phyloP scores from a whole-genome alignment of 2,113 vertebrate species.

The Balaeniceps rex region DNA sequence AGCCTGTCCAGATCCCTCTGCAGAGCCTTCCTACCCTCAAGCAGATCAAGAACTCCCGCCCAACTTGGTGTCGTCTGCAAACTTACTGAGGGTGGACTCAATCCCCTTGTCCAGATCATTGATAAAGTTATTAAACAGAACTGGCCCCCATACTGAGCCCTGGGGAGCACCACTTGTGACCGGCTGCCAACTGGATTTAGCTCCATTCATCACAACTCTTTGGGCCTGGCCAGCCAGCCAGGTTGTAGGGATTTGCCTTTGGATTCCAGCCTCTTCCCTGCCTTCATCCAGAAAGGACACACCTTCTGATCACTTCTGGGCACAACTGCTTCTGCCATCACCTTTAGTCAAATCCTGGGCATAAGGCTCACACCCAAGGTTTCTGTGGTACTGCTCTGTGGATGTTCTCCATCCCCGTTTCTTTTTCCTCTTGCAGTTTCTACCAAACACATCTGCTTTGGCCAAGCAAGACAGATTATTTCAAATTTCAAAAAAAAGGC shows the following conservation, averaged over 20 bases:
- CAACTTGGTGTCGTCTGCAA: no score
- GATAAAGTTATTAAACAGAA: no score
- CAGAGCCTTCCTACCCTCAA: no score
- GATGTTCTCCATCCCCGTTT: neutral
- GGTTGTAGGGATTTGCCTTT: rapidly evolving
- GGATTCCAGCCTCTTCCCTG: neutral
- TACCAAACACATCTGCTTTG: neutral
- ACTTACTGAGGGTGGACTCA: no score
- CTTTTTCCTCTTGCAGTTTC: neutral
- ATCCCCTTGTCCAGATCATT: no score
- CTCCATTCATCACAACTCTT: no score
- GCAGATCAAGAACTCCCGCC: no score
- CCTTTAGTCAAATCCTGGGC: neutral
- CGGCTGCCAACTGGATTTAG: no score
- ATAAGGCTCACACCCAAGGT: neutral
- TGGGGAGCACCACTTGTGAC: no score
- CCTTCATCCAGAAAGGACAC: neutral
- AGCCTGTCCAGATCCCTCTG: no score
- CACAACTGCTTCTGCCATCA: neutral
- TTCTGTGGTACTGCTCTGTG: neutral
- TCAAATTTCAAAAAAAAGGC: neutral
- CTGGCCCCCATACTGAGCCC: no score
- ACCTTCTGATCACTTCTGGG: neutral
- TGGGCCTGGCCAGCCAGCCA: no score
- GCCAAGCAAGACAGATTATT: neutral